Evolutionary conservation across 2,888 invertebrate species (phyloP).

Genomic region (Onthophagus sagittarius): DNA sequence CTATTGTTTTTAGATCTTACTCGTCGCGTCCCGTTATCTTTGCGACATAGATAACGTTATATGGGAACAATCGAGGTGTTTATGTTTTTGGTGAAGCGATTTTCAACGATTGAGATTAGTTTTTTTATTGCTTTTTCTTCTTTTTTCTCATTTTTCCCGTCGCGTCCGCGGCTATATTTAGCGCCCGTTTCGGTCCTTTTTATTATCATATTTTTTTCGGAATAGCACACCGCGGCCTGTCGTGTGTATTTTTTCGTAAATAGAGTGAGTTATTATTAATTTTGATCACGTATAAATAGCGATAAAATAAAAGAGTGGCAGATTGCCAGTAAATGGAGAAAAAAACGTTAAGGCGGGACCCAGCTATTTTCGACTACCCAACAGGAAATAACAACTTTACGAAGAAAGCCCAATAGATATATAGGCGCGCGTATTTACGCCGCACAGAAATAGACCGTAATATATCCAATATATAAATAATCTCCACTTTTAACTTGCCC

Average conservation of each 20-base stretch:
- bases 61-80: background rate
- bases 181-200: background rate
- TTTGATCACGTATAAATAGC: slow-evolving; percentile 10
- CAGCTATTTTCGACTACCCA: slow-evolving; percentile 8
- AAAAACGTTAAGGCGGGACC: slow-evolving; percentile 6
- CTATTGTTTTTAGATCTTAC: background rate
- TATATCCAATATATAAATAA: slow-evolving; percentile 14
- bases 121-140: background rate
- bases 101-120: background rate
- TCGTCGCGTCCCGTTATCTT: background rate
- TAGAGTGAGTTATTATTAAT: slow-evolving; percentile 8
- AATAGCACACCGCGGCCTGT: background rate
- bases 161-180: background rate
- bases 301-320: slow-evolving; percentile 11
- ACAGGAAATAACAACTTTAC: slow-evolving; percentile 14
- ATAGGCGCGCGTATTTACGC: slow-evolving; percentile 3
- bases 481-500: background rate
- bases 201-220: background rate
- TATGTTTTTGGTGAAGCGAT: background rate
- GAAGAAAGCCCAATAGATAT: slow-evolving; percentile 12
- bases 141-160: background rate
- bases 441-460: slow-evolving; percentile 6
- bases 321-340: slow-evolving; percentile 9
- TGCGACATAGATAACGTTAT: background rate
- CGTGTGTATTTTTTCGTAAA: background rate